phyloP scores from a whole-genome alignment of 1,140 invertebrate species.

The Drosophila kikkawai region DNA sequence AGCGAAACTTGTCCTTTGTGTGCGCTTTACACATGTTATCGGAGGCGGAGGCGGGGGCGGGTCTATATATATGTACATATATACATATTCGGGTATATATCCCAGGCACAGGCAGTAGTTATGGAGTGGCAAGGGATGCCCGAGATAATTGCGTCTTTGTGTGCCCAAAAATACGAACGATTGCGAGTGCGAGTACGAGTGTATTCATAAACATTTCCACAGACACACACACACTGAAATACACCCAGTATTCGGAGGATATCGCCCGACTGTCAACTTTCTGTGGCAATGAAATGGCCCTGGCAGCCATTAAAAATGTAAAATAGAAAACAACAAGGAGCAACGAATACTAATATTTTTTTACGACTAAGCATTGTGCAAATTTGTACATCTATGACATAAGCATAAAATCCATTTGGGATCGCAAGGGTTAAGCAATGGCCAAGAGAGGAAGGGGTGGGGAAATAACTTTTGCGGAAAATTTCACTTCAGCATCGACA shows the following conservation, averaged over 20 bases:
- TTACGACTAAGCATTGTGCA: conserved; percentile 73
- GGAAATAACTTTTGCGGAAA: conserved; percentile 12
- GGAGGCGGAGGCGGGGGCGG: neutral
- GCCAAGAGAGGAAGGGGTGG: neutral
- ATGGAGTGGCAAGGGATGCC: conserved; percentile 35
- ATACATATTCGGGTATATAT: conserved; percentile 3
- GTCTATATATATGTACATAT: neutral
- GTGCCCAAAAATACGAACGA: conserved; percentile 27
- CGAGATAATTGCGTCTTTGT: conserved; percentile 71
- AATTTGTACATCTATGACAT: conserved; percentile 76
- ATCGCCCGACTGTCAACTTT: conserved; percentile 43
- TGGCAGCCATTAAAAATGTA: conserved; percentile 75
- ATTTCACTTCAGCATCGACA: conserved; percentile 21
- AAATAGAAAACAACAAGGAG: conserved; percentile 59
- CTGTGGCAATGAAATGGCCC: conserved; percentile 63
- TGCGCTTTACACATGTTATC: conserved; percentile 74
- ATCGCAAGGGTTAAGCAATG: conserved; percentile 26
- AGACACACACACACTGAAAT: conserved; percentile 7
- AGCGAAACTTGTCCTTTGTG: conserved; percentile 78
- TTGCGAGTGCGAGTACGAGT: conserved; percentile 18
- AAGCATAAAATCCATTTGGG: conserved; percentile 66
- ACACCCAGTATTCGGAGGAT: neutral
- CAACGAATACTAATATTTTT: conserved; percentile 53
- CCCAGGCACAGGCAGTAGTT: conserved; percentile 14
- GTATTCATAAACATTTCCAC: conserved; percentile 46